phyloP scores from a whole-genome alignment of 2,797 vertebrate genomes.

The Sebastes miniatus region DNA sequence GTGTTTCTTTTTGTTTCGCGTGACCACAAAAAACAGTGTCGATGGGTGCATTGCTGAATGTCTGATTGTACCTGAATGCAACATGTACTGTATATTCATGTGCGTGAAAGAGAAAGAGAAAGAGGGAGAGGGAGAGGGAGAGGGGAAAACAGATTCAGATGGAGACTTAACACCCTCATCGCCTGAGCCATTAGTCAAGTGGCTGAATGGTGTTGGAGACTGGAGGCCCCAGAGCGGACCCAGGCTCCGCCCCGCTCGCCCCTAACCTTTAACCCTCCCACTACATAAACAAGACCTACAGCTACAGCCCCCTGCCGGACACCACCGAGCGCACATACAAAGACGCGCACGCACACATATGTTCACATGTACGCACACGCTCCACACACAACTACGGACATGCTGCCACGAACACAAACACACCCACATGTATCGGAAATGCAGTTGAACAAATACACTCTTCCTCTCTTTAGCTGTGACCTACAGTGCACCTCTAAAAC shows the following conservation, averaged over 20 bases:
- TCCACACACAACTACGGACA: conserved; percentile 9
- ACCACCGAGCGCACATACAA: conserved; percentile 63
- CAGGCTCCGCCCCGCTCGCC: conserved; percentile 65
- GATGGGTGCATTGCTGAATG: background rate
- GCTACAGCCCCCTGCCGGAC: conserved; percentile 76
- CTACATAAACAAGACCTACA: conserved; percentile 80
- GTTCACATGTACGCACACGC: conserved; percentile 50
- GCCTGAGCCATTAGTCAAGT: conserved; percentile 72
- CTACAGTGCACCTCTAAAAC: conserved; percentile 11
- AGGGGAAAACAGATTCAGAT: conserved; percentile 34
- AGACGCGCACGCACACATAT: conserved; percentile 50
- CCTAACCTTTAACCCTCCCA: conserved; percentile 75
- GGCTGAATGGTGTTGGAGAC: conserved; percentile 73
- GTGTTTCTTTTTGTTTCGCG: background rate
- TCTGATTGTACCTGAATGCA: conserved; percentile 24
- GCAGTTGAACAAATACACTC: conserved; percentile 32
- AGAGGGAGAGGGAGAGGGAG: conserved; percentile 10
- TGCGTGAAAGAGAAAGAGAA: conserved; percentile 15
- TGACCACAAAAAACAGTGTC: background rate
- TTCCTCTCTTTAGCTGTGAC: conserved; percentile 17
- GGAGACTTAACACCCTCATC: conserved; percentile 61
- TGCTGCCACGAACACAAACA: conserved; percentile 22
- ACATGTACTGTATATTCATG: conserved; percentile 9
- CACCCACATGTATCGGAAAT: conserved; percentile 38
- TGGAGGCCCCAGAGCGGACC: conserved; percentile 73